These are phyloP conservation scores for Caenorhabditis wallacei DNA, from an alignment of 2,888 invertebrate genomes.

Conservation along the genomic window DNA sequence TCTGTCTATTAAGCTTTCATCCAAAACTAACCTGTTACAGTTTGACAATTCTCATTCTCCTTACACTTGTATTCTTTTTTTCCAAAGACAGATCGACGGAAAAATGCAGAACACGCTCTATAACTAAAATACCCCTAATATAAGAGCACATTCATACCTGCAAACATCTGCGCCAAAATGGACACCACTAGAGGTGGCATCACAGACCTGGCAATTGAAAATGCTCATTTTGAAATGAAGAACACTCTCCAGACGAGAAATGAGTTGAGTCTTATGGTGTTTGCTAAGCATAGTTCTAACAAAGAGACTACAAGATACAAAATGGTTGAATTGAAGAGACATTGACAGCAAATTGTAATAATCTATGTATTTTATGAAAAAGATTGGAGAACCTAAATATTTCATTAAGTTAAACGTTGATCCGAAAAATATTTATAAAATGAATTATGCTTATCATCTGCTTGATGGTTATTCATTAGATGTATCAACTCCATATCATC, in stretches of 20 bases:
- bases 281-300: neutral
- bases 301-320: slow-evolving; percentile 18
- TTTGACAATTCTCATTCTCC: slow-evolving; percentile 70
- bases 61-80: slow-evolving; percentile 76
- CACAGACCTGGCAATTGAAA: slow-evolving; percentile 34
- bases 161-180: slow-evolving; percentile 54
- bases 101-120: slow-evolving; percentile 80
- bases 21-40: slow-evolving; percentile 65
- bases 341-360: too few relatives aligned
- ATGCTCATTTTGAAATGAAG: slow-evolving; percentile 4
- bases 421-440: slow-evolving; percentile 22
- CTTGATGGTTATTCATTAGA: slow-evolving; percentile 8
- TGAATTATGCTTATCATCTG: neutral
- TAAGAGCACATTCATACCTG: slow-evolving; percentile 10
- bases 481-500: slow-evolving; percentile 37
- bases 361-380: neutral
- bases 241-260: neutral
- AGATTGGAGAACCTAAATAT: neutral
- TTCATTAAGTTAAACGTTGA: neutral
- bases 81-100: slow-evolving; percentile 76
- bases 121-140: neutral
- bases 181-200: slow-evolving; percentile 23
- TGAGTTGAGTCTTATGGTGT: too few relatives aligned
- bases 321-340: neutral
- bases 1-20: too few relatives aligned